Evolutionary conservation across 1,140 invertebrate genomes (phyloP), one percentile per base, ranked within the genome.

Genomic region (Saccostrea cuccullata): DNA sequence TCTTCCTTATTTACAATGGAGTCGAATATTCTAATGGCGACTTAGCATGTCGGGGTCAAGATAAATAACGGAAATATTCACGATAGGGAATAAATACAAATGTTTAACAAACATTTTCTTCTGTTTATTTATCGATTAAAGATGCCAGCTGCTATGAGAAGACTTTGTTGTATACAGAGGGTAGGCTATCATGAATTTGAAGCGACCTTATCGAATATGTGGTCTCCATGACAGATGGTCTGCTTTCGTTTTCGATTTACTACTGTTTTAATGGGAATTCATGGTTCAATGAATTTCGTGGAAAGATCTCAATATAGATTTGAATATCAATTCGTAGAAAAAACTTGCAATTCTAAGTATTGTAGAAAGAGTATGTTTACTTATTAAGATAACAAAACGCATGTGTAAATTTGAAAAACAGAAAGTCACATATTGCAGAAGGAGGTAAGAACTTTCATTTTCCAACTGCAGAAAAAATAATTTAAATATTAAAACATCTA

Each of bases 101-200:
- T 73, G 70, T 73, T 30, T 73, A 73, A 73, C 70, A 73, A 73
- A 36, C 70, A 73, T 73, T 73, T 73, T 73, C 70, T 73, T 73
- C 70, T 73, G 70, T 73, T 73, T 2, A 15, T 73, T 73, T 73
- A 26, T 73, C 70, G 70, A 12, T 73, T 73, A 30, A 73, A 73
- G 70, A 73, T 73, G 70, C 15, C 30, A 30, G 23, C 70, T 40
- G 70, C 70, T 13, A 12, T 73, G 23, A 73, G 70, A 36, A 73
- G 70, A 73, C 23, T 73, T 15, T 30, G 70, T 26, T 73, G 26
- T 26, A 73, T 73, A 73, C 70, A 73, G 30, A 73, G 70, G 70
- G 70, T 73, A 73, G 9, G 70, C 5, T 47, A 2, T 47, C 47
- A 17, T 73, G 15, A 26, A 73, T 15, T 11, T 13, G 70, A 30